Evolutionary conservation across 2,888 invertebrate species (phyloP), one percentile per base, ranked within the genome.

Genomic region (Serripes groenlandicus): DNA sequence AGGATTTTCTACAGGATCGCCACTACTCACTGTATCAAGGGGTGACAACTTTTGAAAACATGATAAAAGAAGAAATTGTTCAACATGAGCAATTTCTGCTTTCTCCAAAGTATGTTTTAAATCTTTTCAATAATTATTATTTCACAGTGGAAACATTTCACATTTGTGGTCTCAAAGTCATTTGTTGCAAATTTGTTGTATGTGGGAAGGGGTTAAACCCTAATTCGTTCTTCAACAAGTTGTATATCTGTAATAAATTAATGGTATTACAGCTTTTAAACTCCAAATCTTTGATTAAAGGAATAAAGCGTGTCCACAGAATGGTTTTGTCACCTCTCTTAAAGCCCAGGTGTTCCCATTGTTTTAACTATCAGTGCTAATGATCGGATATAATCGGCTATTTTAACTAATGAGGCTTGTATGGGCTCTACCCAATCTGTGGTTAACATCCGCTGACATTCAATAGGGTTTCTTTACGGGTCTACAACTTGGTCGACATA

Each of bases 301-400:
- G 1, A 49, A 21, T 21, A 3, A 49, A 49, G 49, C 21, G 49
- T 49, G 49, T 49, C 49, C 49, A 49, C 49, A 49, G 49, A 66
- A 26, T 66, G 66, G 66, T 54, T 71, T 73, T 74, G 74, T 74
- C 74, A 74, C 73, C 68, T 58, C 34, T 52, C 4, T 18, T 64
- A 69, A 42, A 54, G 58, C 73, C 72, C 81, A 81, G 81, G 81
- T 81, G 81, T 81, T 68, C 75, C 62, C 70, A 73, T 81, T 81
- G 81, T 81, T 72, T 73, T 81, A 69, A 18, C 58, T 42, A 56
- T 58, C 69, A 23, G 71, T 3, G 26, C n/a, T 71, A 58, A 58
- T 56, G 32, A 71, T 54, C 56, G 26, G 66, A 1, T 37, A 15
- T 66, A 26, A 66, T 66, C 66, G 11, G 42, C 42, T 15, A 42